These are phyloP conservation scores for Sebastes steindachneri DNA, from an alignment of 2,797 vertebrate genomes.

Conservation along the genomic window DNA sequence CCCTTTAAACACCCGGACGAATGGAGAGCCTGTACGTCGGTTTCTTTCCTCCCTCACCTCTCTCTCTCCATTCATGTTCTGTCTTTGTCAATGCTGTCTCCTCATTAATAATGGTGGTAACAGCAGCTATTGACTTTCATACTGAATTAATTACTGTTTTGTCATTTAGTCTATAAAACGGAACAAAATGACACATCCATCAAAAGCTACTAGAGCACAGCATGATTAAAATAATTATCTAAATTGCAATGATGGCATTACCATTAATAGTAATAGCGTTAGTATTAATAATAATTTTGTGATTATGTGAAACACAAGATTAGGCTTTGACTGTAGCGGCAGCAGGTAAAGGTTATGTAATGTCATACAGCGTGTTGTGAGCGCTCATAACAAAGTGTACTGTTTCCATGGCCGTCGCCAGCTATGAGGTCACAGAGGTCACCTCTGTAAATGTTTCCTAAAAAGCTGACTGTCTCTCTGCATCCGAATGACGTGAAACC, in stretches of 20 bases:
- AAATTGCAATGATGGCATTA: neutral
- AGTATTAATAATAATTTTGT: neutral
- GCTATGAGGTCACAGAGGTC: too few species aligned
- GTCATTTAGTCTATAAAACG: neutral
- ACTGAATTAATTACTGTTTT: neutral
- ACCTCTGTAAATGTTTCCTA: too few species aligned
- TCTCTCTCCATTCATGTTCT: neutral
- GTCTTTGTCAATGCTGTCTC: neutral
- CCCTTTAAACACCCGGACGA: conserved; percentile 99
- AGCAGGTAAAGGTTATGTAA: too few species aligned
- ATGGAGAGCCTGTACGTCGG: conserved; percentile 94
- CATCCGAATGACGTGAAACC: too few species aligned
- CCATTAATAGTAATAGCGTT: neutral
- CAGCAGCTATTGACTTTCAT: neutral
- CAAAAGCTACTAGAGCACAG: neutral
- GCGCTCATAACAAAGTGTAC: neutral
- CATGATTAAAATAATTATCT: neutral
- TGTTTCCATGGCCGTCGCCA: neutral
- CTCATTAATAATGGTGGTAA: neutral
- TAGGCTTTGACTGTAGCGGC: neutral
- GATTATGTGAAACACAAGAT: neutral
- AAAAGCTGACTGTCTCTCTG: too few species aligned
- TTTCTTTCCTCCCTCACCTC: neutral
- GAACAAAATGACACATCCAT: neutral
- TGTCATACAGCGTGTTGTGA: neutral